Evolutionary conservation across 2,113 vertebrate species (phyloP).

Genomic region (Pedetes capensis): DNA sequence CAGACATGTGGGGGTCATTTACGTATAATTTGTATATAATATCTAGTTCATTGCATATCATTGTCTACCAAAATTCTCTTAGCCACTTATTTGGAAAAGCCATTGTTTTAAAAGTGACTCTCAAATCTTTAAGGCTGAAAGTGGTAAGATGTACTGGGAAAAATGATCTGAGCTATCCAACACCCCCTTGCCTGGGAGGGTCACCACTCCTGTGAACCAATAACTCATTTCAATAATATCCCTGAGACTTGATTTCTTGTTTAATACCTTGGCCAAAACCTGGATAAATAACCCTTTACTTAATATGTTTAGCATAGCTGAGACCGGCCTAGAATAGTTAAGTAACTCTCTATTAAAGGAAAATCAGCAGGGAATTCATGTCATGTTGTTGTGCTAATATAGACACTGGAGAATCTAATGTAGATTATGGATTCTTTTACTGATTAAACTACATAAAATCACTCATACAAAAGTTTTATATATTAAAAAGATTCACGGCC

Average conservation of each 20-base stretch:
- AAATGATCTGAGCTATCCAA: not conserved
- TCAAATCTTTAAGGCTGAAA: not conserved
- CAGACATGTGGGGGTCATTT: too few relatives aligned
- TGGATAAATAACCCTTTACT: not conserved
- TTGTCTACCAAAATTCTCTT: not conserved
- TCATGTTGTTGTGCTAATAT: not conserved
- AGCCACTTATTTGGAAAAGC: not conserved
- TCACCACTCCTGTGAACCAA: not conserved
- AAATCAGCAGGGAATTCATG: not conserved
- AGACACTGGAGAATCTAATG: not conserved
- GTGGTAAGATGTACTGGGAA: not conserved
- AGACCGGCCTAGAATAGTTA: not conserved
- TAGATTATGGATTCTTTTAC: not conserved
- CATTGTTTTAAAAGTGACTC: not conserved
- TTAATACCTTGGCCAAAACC: not conserved
- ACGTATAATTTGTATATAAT: too few relatives aligned
- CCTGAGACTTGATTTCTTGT: not conserved
- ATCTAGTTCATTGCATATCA: not conserved
- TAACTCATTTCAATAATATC: not conserved
- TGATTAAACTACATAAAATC: constrained; percentile 5
- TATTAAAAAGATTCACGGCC: not conserved
- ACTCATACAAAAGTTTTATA: not conserved
- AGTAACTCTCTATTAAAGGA: not conserved
- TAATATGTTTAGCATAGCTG: not conserved
- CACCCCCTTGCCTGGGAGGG: not conserved